These are phyloP conservation scores for Pristionchus maxplancki DNA, from an alignment of 2,888 invertebrate genomes.

Conservation along the genomic window DNA sequence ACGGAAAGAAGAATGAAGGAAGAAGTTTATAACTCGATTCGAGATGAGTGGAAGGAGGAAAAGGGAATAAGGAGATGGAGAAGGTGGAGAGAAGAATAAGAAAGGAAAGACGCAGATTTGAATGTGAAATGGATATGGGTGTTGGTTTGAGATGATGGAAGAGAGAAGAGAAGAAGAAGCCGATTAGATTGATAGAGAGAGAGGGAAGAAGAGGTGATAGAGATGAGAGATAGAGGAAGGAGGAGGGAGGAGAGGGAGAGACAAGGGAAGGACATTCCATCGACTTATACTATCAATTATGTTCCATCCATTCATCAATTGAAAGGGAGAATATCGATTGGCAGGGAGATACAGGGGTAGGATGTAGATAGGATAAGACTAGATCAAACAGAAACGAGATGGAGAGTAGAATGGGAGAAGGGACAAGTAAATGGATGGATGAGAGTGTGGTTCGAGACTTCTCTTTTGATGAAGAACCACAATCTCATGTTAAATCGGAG, in stretches of 20 bases:
- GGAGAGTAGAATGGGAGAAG: not conserved
- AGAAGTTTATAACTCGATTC: not conserved
- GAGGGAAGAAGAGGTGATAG: not conserved
- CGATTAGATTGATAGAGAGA: constrained; percentile 21
- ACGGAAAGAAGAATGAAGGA: constrained; percentile 8
- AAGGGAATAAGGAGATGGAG: constrained; percentile 14
- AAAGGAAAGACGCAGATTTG: constrained; percentile 31
- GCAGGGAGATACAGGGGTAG: not conserved
- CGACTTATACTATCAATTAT: not conserved
- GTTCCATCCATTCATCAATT: not conserved
- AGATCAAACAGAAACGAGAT: constrained; percentile 19
- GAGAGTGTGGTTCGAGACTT: not conserved
- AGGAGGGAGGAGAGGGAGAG: not conserved
- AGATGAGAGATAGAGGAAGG: not conserved
- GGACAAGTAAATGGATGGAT: constrained; percentile 15
- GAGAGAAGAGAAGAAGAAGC: constrained; percentile 29
- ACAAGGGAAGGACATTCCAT: not conserved
- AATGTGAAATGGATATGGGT: constrained; percentile 39
- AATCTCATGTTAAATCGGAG: constrained; percentile 60
- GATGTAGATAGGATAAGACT: not conserved
- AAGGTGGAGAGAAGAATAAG: not conserved
- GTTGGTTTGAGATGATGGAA: constrained; percentile 32
- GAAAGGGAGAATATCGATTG: not conserved
- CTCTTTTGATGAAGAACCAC: constrained; percentile 67
- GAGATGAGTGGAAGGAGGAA: constrained; percentile 39